These are phyloP conservation scores for Tonatia bakeri DNA, from an alignment of 2,113 vertebrate species.

Conservation along the genomic window DNA sequence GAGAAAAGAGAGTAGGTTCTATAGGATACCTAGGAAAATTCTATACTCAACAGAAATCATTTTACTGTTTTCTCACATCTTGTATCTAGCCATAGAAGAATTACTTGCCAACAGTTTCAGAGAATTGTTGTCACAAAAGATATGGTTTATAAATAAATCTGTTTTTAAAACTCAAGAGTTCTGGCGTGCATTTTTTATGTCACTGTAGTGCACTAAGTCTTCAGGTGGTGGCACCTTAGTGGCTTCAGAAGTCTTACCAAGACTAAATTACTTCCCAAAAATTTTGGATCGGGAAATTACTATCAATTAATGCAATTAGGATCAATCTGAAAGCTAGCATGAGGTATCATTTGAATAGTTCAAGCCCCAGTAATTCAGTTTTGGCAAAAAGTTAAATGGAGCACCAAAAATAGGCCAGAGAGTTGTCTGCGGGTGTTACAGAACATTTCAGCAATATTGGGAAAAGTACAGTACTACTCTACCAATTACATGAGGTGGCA, in stretches of 20 bases:
- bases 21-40: background rate
- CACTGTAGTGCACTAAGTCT: conserved; percentile 44
- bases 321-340: conserved; percentile 75
- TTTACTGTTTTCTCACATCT: background rate
- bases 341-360: conserved; percentile 71
- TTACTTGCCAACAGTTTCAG: conserved; percentile 48
- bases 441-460: conserved; percentile 47
- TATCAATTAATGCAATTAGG: conserved; percentile 76
- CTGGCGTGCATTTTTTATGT: conserved; percentile 36
- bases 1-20: background rate
- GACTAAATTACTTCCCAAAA: conserved; percentile 69
- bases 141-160: conserved; percentile 51
- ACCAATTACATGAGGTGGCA: conserved; percentile 52
- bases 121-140: conserved; percentile 27
- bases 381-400: conserved; percentile 75
- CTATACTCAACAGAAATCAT: background rate
- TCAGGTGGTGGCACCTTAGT: conserved; percentile 71
- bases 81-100: background rate
- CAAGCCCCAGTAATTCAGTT: conserved; percentile 70
- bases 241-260: conserved; percentile 73
- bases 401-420: conserved; percentile 71
- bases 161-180: conserved; percentile 39
- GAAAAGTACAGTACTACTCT: conserved; percentile 29
- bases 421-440: conserved; percentile 35
- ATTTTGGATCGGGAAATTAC: conserved; percentile 74